Conservation (phyloP, 1,140 invertebrate species). For the Microvelia longipes region DNA sequence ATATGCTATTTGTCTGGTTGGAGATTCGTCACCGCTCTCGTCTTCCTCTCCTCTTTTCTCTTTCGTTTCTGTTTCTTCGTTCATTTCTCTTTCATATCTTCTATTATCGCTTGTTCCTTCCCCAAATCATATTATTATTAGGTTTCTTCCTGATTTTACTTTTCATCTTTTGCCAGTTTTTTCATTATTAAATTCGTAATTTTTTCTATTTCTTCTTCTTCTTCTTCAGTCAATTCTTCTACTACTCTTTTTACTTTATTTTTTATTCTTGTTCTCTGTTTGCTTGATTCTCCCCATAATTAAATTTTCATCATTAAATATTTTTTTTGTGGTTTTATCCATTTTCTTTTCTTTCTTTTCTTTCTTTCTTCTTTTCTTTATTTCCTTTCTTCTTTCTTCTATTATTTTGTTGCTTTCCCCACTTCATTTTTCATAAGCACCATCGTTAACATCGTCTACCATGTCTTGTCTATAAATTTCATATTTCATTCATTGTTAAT, state of each 20-base stretch:
- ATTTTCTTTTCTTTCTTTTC: too few relatives aligned
- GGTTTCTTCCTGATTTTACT: background rate
- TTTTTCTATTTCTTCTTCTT: background rate
- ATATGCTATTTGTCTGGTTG: too few relatives aligned
- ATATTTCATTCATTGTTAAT: too few relatives aligned
- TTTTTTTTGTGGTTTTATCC: background rate
- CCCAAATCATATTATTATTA: background rate
- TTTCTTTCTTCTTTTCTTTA: background rate
- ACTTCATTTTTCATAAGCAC: background rate
- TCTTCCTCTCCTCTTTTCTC: background rate
- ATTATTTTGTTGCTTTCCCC: background rate
- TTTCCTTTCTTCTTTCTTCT: background rate
- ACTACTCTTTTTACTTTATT: background rate
- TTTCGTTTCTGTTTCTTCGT: background rate
- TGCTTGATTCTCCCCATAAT: background rate
- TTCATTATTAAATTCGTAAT: background rate
- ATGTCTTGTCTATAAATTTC: too few relatives aligned
- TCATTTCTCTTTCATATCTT: background rate
- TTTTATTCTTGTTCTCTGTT: background rate
- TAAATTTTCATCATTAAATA: background rate
- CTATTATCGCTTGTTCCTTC: background rate
- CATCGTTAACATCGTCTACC: too few relatives aligned
- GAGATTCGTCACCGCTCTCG: too few relatives aligned
- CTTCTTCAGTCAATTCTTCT: background rate
- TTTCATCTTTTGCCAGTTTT: background rate